These are phyloP conservation scores for Muscicapa adusta DNA, from an alignment of 2,113 vertebrate species.

Conservation along the genomic window DNA sequence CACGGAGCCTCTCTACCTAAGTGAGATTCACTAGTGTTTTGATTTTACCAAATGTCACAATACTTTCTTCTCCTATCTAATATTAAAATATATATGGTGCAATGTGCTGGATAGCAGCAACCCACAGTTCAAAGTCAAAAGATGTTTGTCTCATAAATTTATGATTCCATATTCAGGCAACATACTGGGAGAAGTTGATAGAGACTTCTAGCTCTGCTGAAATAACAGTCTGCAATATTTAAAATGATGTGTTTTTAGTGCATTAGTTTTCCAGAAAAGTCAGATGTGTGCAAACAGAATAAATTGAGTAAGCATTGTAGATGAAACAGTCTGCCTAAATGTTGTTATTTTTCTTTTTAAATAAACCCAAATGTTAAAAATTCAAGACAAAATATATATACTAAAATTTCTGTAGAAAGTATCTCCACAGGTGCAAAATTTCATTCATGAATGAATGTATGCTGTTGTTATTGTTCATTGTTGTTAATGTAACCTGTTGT, in stretches of 20 bases:
- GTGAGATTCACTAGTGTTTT: background rate
- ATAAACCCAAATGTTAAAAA: background rate
- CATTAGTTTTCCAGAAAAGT: background rate
- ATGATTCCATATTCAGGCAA: background rate
- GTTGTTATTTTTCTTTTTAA: background rate
- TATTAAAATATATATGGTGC: background rate
- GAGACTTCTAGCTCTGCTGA: background rate
- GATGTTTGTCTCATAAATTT: background rate
- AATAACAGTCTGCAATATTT: background rate
- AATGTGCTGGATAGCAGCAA: background rate
- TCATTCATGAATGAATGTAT: background rate
- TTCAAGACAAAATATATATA: background rate
- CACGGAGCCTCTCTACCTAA: background rate
- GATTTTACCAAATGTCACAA: background rate
- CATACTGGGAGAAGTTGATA: background rate
- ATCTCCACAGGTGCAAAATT: background rate
- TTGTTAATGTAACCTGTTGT: background rate
- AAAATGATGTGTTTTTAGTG: background rate
- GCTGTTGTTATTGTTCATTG: background rate
- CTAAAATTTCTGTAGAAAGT: background rate
- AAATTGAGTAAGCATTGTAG: background rate
- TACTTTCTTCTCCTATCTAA: background rate
- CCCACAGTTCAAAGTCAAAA: background rate
- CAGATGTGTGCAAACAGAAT: background rate
- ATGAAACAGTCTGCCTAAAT: background rate